phyloP scores from a whole-genome alignment of 2,888 invertebrate genomes.

The Spodoptera littoralis region DNA sequence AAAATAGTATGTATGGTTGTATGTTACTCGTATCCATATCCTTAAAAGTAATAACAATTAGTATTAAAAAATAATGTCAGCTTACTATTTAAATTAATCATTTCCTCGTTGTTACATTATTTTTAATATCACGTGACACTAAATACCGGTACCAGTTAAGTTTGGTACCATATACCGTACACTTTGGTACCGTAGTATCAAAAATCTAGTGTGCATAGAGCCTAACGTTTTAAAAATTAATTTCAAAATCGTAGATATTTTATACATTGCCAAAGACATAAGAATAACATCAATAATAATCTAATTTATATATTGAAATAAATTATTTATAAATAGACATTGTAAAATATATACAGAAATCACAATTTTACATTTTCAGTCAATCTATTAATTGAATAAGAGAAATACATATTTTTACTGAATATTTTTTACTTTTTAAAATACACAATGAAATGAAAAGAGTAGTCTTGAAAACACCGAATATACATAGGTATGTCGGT shows the following conservation, averaged over 20 bases:
- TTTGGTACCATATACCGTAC: neutral
- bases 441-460: no score
- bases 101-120: constrained; percentile 3
- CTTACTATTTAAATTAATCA: constrained; percentile 39
- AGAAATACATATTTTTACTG: neutral
- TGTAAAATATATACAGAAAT: constrained; percentile 2
- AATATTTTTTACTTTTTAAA: no score
- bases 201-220: constrained; percentile 6
- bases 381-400: neutral
- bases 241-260: constrained; percentile 2
- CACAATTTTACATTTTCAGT: constrained; percentile 1
- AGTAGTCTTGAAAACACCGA: no score
- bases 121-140: neutral
- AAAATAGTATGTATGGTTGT: neutral
- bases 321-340: neutral
- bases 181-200: constrained; percentile 9
- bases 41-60: constrained; percentile 35
- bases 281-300: neutral
- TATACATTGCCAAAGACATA: constrained; percentile 6
- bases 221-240: constrained; percentile 3
- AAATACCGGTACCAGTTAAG: neutral
- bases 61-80: constrained; percentile 39
- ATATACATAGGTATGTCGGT: no score
- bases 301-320: no score
- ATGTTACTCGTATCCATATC: constrained; percentile 11